phyloP scores from a whole-genome alignment of 2,113 vertebrate genomes.

The Apeltes quadracus region DNA sequence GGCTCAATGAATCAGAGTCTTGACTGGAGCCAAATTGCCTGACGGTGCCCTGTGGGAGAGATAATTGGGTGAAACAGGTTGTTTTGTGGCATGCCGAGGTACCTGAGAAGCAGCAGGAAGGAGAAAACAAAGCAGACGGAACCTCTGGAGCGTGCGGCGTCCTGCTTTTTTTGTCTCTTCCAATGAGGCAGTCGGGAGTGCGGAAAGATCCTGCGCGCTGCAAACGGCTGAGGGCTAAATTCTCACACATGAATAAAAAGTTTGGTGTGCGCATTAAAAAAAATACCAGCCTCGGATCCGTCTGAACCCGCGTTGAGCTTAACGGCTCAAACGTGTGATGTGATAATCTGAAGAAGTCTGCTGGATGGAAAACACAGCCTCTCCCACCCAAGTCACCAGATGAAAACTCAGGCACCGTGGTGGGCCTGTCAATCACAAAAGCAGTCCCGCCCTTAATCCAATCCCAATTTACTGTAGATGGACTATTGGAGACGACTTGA shows the following conservation, averaged over 20 bases:
- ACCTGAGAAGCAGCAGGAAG: constrained; percentile 36
- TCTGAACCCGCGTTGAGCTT: not conserved
- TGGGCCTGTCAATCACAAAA: no score
- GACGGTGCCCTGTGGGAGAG: constrained; percentile 68
- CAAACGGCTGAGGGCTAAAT: constrained; percentile 10
- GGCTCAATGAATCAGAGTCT: constrained; percentile 65
- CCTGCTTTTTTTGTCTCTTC: constrained; percentile 13
- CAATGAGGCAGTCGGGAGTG: not conserved
- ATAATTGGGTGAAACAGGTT: constrained; percentile 75
- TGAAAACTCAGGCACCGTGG: no score
- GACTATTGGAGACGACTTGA: no score
- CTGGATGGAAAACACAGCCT: not conserved
- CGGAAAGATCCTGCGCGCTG: constrained; percentile 1
- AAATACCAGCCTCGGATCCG: constrained; percentile 20
- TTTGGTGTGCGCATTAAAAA: not conserved
- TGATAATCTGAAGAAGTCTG: not conserved
- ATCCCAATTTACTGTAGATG: no score
- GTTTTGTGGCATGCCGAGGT: constrained; percentile 53
- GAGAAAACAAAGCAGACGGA: constrained; percentile 56
- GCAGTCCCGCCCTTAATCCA: no score
- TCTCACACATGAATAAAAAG: constrained; percentile 1
- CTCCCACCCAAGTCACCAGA: no score
- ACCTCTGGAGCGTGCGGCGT: constrained; percentile 39
- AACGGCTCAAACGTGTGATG: constrained; percentile 3
- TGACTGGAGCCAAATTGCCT: constrained; percentile 66